phyloP scores from a whole-genome alignment of 2,113 vertebrate genomes.

The Gallinago jamesoni region DNA sequence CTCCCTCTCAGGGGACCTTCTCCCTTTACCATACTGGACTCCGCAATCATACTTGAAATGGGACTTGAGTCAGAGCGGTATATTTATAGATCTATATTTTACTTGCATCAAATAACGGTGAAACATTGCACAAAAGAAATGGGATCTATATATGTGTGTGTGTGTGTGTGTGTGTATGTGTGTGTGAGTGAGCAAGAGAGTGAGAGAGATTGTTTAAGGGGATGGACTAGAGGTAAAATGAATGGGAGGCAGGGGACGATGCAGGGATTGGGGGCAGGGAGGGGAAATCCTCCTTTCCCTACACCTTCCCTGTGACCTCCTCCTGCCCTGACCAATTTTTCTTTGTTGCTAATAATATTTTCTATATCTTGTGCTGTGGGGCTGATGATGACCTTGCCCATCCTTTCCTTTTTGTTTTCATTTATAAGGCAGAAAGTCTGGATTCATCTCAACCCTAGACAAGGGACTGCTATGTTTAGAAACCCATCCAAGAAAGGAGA shows the following conservation, averaged over 20 bases:
- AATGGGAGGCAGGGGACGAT: neutral
- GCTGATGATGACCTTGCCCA: conserved; percentile 30
- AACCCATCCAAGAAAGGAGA: conserved; percentile 12
- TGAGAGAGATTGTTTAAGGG: neutral
- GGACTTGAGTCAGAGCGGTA: conserved; percentile 63
- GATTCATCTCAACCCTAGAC: conserved; percentile 48
- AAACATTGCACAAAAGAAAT: conserved; percentile 65
- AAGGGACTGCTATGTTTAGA: conserved; percentile 47
- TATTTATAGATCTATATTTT: conserved; percentile 74
- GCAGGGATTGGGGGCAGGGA: neutral
- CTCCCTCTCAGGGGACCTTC: conserved; percentile 63
- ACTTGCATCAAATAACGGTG: conserved; percentile 68
- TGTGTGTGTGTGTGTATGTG: neutral
- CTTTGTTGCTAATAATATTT: conserved; percentile 58
- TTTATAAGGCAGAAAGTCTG: conserved; percentile 18
- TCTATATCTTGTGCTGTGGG: conserved; percentile 50
- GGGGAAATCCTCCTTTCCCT: neutral
- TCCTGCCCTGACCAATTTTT: conserved; percentile 29
- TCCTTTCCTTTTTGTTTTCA: conserved; percentile 34
- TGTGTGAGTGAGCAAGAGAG: neutral
- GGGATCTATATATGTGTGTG: conserved; percentile 1
- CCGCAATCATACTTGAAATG: conserved; percentile 70
- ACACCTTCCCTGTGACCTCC: neutral
- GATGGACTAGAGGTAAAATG: neutral
- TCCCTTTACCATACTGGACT: conserved; percentile 58